Evolutionary conservation across 2,113 vertebrate genomes (phyloP).

Genomic region (Leptosomus discolor): DNA sequence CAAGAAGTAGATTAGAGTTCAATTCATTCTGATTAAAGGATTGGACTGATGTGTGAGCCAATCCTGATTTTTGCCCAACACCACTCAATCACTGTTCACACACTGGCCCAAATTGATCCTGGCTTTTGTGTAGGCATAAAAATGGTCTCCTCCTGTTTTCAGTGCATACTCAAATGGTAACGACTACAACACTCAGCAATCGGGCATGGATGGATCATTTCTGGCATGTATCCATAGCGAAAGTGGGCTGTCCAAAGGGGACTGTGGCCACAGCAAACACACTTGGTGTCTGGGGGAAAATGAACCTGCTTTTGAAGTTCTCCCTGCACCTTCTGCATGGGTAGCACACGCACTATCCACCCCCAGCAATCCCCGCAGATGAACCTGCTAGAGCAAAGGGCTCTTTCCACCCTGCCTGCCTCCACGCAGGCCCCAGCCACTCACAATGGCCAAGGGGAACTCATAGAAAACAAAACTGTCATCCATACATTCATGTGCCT

Average conservation of each 20-base stretch:
- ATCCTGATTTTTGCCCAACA: conserved; percentile 11
- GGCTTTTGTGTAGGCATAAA: neutral
- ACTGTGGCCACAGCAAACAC: neutral
- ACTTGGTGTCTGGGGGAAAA: neutral
- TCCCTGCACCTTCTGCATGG: neutral
- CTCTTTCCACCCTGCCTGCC: neutral
- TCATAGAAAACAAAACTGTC: neutral
- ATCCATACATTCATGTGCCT: neutral
- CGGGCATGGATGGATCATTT: neutral
- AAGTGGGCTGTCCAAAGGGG: neutral
- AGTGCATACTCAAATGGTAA: neutral
- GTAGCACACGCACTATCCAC: neutral
- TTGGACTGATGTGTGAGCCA: conserved; percentile 12
- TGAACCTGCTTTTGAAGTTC: fast-evolving
- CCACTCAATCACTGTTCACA: neutral
- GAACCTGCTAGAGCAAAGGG: neutral
- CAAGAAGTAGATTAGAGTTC: conserved; percentile 31
- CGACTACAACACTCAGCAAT: fast-evolving
- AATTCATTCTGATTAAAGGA: conserved; percentile 36
- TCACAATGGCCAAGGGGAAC: fast-evolving
- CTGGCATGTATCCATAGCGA: neutral
- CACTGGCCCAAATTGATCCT: neutral
- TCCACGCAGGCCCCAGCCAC: neutral
- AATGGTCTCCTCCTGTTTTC: neutral
- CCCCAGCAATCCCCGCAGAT: neutral